phyloP scores from a whole-genome alignment of 2,888 invertebrate genomes.

The Platycnemis pennipes region DNA sequence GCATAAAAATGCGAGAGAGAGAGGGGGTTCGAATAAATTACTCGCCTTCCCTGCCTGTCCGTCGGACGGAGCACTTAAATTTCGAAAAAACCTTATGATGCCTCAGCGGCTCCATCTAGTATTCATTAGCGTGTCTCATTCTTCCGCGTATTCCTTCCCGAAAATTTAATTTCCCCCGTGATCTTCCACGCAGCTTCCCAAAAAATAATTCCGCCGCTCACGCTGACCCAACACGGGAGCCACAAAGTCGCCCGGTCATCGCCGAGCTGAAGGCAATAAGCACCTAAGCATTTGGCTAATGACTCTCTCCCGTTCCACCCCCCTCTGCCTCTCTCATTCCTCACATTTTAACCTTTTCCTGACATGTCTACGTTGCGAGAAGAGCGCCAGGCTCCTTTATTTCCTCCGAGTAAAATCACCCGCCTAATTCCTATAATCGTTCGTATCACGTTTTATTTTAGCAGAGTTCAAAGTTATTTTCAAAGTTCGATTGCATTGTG shows the following conservation, averaged over 20 bases:
- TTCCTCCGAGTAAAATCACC: background rate
- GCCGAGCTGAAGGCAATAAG: slow-evolving; percentile 16
- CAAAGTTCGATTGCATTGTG: background rate
- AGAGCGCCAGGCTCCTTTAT: background rate
- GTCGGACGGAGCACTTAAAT: background rate
- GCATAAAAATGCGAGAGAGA: slow-evolving; percentile 12
- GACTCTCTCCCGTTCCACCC: background rate
- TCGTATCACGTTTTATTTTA: background rate
- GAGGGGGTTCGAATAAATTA: slow-evolving; percentile 20
- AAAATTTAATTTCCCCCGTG: slow-evolving; percentile 45
- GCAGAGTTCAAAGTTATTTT: background rate
- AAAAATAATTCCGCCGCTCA: background rate
- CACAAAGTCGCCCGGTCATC: background rate
- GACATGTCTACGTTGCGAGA: background rate
- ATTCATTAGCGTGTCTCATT: slow-evolving; percentile 49
- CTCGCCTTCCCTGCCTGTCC: background rate
- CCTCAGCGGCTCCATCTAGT: slow-evolving; percentile 41
- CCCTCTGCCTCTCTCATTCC: no score
- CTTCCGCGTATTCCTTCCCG: slow-evolving; percentile 46
- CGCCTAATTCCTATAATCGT: background rate
- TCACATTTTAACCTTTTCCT: slow-evolving; percentile 1
- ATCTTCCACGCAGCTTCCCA: slow-evolving; percentile 10
- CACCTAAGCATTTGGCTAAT: slow-evolving; percentile 46
- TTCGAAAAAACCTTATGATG: slow-evolving; percentile 31
- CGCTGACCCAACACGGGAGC: background rate